Base-by-base conservation (phyloP, 2,888 invertebrate species). In the Busseola fusca region DNA sequence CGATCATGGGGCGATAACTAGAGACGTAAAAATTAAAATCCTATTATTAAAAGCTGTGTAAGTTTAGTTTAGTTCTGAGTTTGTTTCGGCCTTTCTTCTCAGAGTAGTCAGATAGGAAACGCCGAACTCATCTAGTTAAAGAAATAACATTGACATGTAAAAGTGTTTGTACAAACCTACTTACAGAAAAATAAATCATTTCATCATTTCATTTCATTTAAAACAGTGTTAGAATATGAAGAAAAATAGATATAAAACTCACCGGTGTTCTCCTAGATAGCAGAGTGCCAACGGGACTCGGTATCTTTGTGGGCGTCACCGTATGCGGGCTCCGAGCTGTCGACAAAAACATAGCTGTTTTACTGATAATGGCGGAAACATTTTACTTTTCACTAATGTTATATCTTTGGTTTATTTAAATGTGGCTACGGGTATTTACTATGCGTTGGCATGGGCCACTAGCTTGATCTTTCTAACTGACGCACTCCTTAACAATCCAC, bases 211-310 rank as follows among this genome's bases (percentile, higher is more conserved):
- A n/a, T n/a, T n/a, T n/a, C n/a, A n/a, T 60, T 60, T 42, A 42
- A 42, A 42, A 30, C n/a, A n/a, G n/a, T 14, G 42, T 60, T 42
- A 16, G 25, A 60, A 50, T 37, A 68, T 34, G 66, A 69, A 42
- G 14, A 50, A 77, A 66, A 64, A 27, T 7, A 62, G 1, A 25
- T 40, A 65, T n/a, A 93, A 14, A 62, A 96, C 96, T 92, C 92
- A 96, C 95, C 96, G 97, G 91, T 93, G 96, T 96, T 71, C 96
- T 91, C 70, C 96, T 95, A 68, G 96, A 95, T 45, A 97, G 94
- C 25, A 97, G 88, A 0, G 97, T 96, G 85, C 97, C 97, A 78
- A 98, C 96, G 7, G 98, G 98, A 67, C 98, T 98, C 5, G 98
- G 98, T 88, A 98, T 98, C 92, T 98, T 98, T 4, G 97, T 96